Evolutionary conservation across 2,113 vertebrate genomes (phyloP), one percentile per base, ranked within the genome.

Genomic region (Festucalex cinctus): DNA sequence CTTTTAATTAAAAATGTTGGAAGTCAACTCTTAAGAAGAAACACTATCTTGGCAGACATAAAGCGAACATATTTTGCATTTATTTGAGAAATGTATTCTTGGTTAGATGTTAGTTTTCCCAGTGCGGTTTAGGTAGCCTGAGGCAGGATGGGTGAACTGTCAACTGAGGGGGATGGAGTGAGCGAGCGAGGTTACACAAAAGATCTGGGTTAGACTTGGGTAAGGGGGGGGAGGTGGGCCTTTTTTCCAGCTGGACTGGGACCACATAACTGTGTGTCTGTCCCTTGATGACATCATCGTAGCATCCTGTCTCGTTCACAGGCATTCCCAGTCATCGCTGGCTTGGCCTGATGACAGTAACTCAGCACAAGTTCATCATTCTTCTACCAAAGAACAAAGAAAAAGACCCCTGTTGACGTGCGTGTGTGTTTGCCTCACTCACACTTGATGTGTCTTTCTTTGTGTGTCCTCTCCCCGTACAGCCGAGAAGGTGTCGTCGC

Each of bases 401-500:
- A 26, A 64, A 41, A 68, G 62, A n/a, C n/a, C 73, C 69, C 82
- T 73, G 76, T 56, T 17, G 26, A 54, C 51, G 13, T 32, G 37
- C 5, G 59, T 43, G n/a, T 41, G n/a, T 39, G 32, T 26, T 9
- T 28, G 28, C 16, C 14, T 5, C 43, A 46, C 43, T 46, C 43
- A 46, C 43, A 14, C 16, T 17, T 41, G 19, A n/a, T 22, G 59
- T 39, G n/a, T 22, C 59, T 24, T 24, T 16, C 2, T 62, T 62
- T 62, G 36, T 41, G 59, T 62, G 35, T 56, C 53, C 16, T 35
- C 53, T 28, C 28, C 6, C 19, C 57, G 71, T 75, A 28, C 89
- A 99, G 97, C 97, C 1, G 96, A 99, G 84, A 95, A 95, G 81
- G 95, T 99, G 77, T 93, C 95, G 2, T 98, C 96, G 8, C 91